phyloP scores from a whole-genome alignment of 2,888 invertebrate genomes.

The Dichetophora obliterata region DNA sequence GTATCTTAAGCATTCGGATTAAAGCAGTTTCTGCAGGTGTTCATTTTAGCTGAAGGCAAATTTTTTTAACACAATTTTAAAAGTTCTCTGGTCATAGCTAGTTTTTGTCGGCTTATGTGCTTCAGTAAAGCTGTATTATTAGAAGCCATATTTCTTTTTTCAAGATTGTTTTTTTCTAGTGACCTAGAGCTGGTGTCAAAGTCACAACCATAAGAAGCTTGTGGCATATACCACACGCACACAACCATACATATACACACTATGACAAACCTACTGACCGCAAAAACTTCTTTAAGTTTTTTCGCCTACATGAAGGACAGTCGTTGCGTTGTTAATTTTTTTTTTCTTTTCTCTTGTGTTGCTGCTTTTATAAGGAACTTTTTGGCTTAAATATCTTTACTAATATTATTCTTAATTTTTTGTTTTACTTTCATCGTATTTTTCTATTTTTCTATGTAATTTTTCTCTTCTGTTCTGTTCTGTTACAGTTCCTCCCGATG shows the following conservation, averaged over 20 bases:
- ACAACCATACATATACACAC: neutral
- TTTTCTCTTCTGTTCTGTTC: slow-evolving; percentile 29
- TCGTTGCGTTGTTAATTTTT: slow-evolving; percentile 39
- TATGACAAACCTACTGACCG: neutral
- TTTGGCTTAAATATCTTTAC: neutral
- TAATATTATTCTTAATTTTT: neutral
- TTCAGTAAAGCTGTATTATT: neutral
- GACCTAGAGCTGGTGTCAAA: slow-evolving; percentile 2
- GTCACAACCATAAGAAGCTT: slow-evolving; percentile 23
- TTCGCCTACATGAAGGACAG: neutral
- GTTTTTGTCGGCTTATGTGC: neutral
- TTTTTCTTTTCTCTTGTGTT: slow-evolving; percentile 17
- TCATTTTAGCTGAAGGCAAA: too few relatives aligned
- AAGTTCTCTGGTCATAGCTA: neutral
- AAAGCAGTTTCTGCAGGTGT: too few relatives aligned
- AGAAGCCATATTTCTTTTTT: slow-evolving; percentile 9
- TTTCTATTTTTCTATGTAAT: slow-evolving; percentile 20
- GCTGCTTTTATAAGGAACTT: slow-evolving; percentile 7
- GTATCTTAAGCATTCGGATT: too few relatives aligned
- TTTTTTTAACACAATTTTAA: neutral
- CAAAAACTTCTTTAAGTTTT: slow-evolving; percentile 17
- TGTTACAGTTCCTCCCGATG: slow-evolving; percentile 80
- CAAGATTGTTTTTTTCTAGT: neutral
- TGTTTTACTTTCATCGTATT: slow-evolving; percentile 39
- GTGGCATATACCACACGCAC: neutral